Base-by-base conservation (phyloP, 2,797 vertebrate genomes). In the Lepidocolaptes lacrymiger region DNA sequence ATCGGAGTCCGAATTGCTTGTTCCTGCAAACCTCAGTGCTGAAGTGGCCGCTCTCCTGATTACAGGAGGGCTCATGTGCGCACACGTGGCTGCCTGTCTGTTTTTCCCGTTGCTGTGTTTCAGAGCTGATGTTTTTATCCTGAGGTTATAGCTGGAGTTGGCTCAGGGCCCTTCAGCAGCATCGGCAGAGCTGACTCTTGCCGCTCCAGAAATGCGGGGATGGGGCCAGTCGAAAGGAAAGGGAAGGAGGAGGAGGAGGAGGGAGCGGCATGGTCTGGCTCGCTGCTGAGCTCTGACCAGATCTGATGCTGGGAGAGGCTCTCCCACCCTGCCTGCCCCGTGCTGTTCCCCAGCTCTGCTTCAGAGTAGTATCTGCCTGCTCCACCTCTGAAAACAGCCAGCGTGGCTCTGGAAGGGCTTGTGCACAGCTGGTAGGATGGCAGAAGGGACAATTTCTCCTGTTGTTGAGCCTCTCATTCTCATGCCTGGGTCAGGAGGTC, bases 61-160 rank as follows among this genome's bases (percentile, higher is more conserved):
- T 16, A 1, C 46, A 11, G 82, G 82, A 88, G 63, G 36, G 46
- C 58, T 74, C 39, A 1, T 49, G 73, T 1, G 27, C 15, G 3
- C 85, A 59, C 76, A 39, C 23, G 23, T 84, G 91, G 78, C 73
- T 0, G 7, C 28, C 63, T 37, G 69, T n/a, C 69, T 94, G 91
- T 96, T 96, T 94, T 95, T 76, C 43, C 85, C 1, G 74, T 96
- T 96, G 93, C 95, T 88, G 90, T 41, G 85, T 90, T 96, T 75
- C 76, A 2, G 34, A 88, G 90, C 41, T 14, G 69, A 76, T 95
- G 94, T 95, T 97, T 96, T 93, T 49, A 67, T 82, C 88, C 91
- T 1, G 34, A 90, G 83, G 66, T 82, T 92, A n/a, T n/a, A 51
- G 88, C 88, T 18, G 19, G 85, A 20, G 46, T 30, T 96, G 95